Percentiles rank a stretch among this genome's conserved stretches.
phyloP scores from a whole-genome alignment of 2,888 invertebrate species.

The Xylocampa areola region DNA sequence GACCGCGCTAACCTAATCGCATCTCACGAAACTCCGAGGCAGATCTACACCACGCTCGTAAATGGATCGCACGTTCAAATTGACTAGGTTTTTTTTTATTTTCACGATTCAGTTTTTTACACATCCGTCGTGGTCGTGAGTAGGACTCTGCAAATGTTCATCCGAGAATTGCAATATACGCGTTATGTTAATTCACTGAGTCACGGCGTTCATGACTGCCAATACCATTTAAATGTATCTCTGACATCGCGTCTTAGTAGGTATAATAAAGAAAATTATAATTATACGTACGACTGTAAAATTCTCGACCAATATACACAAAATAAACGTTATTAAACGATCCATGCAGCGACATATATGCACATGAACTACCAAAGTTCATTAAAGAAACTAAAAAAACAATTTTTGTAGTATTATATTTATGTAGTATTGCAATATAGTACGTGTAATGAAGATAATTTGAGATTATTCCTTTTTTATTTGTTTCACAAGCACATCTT shows the following conservation, averaged over 20 bases:
- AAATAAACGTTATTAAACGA: conserved; percentile 5
- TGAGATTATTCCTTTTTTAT: conserved; percentile 5
- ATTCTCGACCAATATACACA: conserved; percentile 21
- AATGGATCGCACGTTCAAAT: conserved; percentile 66
- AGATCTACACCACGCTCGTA: conserved; percentile 51
- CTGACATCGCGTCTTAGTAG: conserved; percentile 30
- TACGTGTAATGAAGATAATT: conserved; percentile 5
- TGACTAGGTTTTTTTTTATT: conserved; percentile 65
- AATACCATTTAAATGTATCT: conserved; percentile 36
- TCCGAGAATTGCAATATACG: conserved; percentile 43
- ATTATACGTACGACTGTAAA: conserved; percentile 18
- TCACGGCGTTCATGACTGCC: conserved; percentile 40
- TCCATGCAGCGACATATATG: conserved; percentile 1
- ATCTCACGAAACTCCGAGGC: conserved; percentile 54
- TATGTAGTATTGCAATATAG: neutral
- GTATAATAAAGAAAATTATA: conserved; percentile 16
- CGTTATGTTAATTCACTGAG: conserved; percentile 54
- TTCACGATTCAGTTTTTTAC: conserved; percentile 65
- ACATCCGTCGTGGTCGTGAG: conserved; percentile 56
- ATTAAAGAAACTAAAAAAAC: no score
- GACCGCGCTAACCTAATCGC: conserved; percentile 59
- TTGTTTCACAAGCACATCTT: conserved; percentile 15
- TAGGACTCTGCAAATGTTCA: conserved; percentile 38
- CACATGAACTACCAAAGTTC: conserved; percentile 3
- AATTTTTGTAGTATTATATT: no score